Conservation (phyloP, 1,140 invertebrate species). For the Leptoteleia sp. region DNA sequence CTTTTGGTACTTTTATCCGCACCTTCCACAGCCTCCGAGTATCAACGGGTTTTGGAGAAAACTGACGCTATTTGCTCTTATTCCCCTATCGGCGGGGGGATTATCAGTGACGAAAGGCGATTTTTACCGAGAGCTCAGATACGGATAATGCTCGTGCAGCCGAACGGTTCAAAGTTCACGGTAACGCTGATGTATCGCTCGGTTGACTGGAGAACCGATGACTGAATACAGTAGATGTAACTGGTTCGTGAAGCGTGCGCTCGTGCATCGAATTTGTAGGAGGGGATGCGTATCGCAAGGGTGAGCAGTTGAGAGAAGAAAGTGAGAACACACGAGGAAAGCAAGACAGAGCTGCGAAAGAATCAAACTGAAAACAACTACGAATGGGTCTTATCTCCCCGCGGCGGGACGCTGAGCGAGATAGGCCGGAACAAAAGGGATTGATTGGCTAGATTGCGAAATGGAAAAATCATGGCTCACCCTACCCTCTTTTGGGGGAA, state of each 20-base stretch:
- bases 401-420: conserved; percentile 4
- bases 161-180: conserved; percentile 61
- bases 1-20: too few relatives aligned
- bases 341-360: conserved; percentile 45
- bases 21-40: too few relatives aligned
- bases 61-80: too few relatives aligned
- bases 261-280: conserved; percentile 56
- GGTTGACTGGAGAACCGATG: conserved; percentile 68
- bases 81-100: conserved; percentile 1
- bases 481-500: background rate
- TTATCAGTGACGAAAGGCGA: conserved; percentile 27
- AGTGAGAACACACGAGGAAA: conserved; percentile 55
- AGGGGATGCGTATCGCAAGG: conserved; percentile 63
- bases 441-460: conserved; percentile 22
- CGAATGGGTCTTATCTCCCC: conserved; percentile 44
- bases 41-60: too few relatives aligned
- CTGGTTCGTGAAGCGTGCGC: conserved; percentile 69
- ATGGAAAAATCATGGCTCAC: background rate
- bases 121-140: conserved; percentile 43
- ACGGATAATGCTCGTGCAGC: conserved; percentile 42
- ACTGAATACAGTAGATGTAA: conserved; percentile 66
- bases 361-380: conserved; percentile 39
- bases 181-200: conserved; percentile 56
- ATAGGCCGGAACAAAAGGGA: conserved; percentile 43
- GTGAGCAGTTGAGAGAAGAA: conserved; percentile 65